Evolutionary conservation across 2,888 invertebrate species (phyloP), one percentile per base, ranked within the genome.

Genomic region (Odontomyia ornata): DNA sequence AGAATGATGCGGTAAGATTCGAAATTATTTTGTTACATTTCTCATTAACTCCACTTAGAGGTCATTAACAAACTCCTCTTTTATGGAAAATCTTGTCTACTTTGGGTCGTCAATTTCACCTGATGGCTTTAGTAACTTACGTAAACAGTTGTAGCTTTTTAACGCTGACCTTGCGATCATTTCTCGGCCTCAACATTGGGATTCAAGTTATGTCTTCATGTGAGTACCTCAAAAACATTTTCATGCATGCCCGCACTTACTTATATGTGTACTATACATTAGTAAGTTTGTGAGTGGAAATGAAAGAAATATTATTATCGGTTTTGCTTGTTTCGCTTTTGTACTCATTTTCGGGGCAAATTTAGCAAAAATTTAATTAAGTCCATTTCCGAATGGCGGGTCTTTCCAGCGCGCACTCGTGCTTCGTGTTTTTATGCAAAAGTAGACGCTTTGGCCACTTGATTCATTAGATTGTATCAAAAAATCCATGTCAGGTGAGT

Each of bases 401-500:
- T 64, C 25, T 64, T 30, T 5, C 25, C 64, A 11, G 64, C 13
- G 30, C 30, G n/a, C n/a, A 28, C 28, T 64, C 30, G 64, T 64
- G 64, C 23, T 11, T 9, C 28, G 30, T 5, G 30, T 64, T 64
- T 64, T 30, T 64, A 64, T 64, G 64, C n/a, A 60, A 23, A 60
- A 25, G 18, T 25, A 64, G 30, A 28, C 64, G 18, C 13, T 28
- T 27, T 64, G 25, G 28, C n/a, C 64, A 30, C 23, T 30, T 64
- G 64, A 64, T 64, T 64, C 64, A 30, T 64, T 27, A 64, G 25
- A 64, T 28, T 64, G 64, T 13, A 27, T 27, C 7, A 28, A 21
- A 23, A 64, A 64, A 64, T 13, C n/a, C 64, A 64, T 64, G 64
- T 64, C 64, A 64, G 64, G 28, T 30, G 64, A 64, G 64, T 28